Conservation (phyloP, 2,113 vertebrate species). For the Hymenochirus boettgeri region DNA sequence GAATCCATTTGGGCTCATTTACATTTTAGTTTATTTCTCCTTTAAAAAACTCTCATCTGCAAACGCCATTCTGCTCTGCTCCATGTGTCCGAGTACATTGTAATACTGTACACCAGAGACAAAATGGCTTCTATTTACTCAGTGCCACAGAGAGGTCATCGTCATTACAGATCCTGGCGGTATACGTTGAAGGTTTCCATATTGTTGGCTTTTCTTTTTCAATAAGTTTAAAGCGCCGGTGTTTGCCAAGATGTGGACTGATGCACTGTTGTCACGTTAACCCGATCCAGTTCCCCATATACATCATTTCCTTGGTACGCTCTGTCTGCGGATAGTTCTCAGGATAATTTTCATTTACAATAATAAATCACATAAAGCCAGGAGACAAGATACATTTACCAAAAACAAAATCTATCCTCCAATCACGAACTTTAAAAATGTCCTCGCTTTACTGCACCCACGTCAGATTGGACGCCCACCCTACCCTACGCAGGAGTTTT, state of each 20-base stretch:
- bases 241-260: constrained; percentile 6
- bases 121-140: not conserved
- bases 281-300: not conserved
- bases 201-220: constrained; percentile 2
- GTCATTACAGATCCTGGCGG: not conserved
- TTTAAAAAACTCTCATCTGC: too few species aligned
- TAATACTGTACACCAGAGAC: too few species aligned
- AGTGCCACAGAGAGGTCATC: not conserved
- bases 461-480: too few species aligned
- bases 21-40: too few species aligned
- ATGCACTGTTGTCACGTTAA: not conserved
- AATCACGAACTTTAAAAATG: too few species aligned
- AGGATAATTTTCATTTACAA: not conserved
- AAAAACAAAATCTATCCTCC: too few species aligned
- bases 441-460: too few species aligned
- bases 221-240: not conserved
- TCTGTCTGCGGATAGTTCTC: not conserved
- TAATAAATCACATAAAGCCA: not conserved
- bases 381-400: too few species aligned
- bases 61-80: too few species aligned
- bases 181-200: not conserved
- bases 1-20: too few species aligned
- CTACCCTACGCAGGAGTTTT: too few species aligned
- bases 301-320: not conserved
- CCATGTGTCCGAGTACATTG: too few species aligned